These are phyloP conservation scores for Tetrao urogallus DNA, from an alignment of 2,113 vertebrate genomes.

Conservation along the genomic window DNA sequence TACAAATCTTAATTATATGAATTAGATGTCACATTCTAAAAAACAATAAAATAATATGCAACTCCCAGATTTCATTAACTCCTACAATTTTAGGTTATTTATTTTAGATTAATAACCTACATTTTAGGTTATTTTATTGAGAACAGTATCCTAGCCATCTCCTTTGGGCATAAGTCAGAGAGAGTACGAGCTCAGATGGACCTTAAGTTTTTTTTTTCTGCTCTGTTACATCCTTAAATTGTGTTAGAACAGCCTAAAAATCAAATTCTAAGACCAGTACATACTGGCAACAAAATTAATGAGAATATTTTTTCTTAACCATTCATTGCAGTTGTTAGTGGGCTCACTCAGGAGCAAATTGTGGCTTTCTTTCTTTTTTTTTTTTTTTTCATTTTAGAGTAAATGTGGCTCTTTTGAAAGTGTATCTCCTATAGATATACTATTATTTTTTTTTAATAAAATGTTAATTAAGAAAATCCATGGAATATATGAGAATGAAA, in stretches of 20 bases:
- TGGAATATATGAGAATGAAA: background rate
- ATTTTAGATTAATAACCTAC: background rate
- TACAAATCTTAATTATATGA: constrained; percentile 1
- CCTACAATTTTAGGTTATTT: constrained; percentile 1
- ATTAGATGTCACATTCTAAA: background rate
- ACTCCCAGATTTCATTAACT: constrained; percentile 11
- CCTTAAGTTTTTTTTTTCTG: background rate
- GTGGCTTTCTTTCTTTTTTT: background rate
- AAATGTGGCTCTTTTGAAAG: background rate
- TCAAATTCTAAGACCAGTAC: background rate
- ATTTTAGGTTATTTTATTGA: background rate
- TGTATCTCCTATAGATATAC: background rate
- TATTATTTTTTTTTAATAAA: background rate
- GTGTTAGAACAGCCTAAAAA: background rate
- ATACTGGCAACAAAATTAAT: background rate
- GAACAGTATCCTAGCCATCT: background rate
- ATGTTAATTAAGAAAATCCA: background rate
- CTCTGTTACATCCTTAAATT: background rate
- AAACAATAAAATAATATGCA: constrained; percentile 11
- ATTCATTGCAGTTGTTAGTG: background rate
- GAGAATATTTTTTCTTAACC: background rate
- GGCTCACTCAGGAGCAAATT: rapidly evolving
- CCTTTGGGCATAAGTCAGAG: background rate
- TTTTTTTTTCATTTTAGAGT: background rate
- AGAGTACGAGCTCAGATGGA: background rate